Percentiles rank a stretch among this genome's conserved stretches.
These are phyloP conservation scores for Pyrrhosoma nymphula DNA, from an alignment of 2,888 invertebrate genomes.

Conservation along the genomic window DNA sequence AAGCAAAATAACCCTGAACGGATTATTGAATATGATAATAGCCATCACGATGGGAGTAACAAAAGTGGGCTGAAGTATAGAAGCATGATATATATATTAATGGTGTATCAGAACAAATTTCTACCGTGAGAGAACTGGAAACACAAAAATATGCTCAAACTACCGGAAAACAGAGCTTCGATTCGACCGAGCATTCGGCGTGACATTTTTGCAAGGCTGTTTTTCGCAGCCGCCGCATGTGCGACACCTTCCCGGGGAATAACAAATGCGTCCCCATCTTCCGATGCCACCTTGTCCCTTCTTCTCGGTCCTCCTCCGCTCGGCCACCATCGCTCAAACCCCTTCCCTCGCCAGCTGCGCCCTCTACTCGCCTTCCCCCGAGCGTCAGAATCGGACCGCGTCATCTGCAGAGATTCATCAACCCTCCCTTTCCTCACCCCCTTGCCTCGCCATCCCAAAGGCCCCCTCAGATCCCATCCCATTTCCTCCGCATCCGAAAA, in stretches of 20 bases:
- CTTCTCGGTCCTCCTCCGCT: background rate
- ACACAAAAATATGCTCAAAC: background rate
- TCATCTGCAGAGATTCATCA: conserved; percentile 39
- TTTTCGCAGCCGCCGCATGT: background rate
- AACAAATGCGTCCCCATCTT: background rate
- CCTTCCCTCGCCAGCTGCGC: background rate
- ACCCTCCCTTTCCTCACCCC: background rate
- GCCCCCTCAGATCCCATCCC: background rate
- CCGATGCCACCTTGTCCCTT: background rate
- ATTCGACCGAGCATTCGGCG: background rate
- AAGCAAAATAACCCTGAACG: too few species aligned
- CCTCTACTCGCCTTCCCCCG: background rate
- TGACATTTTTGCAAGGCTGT: background rate
- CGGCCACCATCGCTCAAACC: background rate
- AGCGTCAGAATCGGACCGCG: conserved; percentile 4
- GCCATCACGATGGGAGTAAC: too few species aligned
- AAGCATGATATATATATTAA: too few species aligned
- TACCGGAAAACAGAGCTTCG: too few species aligned
- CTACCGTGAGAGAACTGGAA: too few species aligned
- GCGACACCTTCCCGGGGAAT: background rate
- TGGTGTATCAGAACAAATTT: too few species aligned
- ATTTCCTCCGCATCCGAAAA: background rate
- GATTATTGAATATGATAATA: too few species aligned
- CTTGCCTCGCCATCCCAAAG: background rate
- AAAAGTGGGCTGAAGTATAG: too few species aligned